Evolutionary conservation across 2,888 invertebrate species (phyloP), one percentile per base, ranked within the genome.

Genomic region (Amblyjoppa fuscipennis): DNA sequence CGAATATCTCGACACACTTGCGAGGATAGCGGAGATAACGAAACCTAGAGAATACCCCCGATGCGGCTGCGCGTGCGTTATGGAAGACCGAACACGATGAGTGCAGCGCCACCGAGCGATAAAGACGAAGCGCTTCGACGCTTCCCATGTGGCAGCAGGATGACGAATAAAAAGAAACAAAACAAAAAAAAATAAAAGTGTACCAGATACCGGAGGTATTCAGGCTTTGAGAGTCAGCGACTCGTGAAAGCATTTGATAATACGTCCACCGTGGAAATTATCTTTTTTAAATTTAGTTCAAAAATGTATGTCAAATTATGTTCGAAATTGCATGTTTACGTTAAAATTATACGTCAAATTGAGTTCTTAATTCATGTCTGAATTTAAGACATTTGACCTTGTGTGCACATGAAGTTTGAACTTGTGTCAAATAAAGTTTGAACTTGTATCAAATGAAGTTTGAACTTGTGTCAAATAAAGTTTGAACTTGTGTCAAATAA

Each of bases 201-300:
- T 5, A 6, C 71, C 56, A 59, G 38, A 56, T 73, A 59, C 56
- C 53, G 31, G 70, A 70, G 38, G 45, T 3, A 51, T 56, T 20
- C 73, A 38, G 38, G 3, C 73, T 59, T 59, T 25, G 73, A 73
- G 59, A 73, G n/a, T 16, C 73, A 56, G 45, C 45, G 0, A 45
- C 20, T 59, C 59, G 59, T 45, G 59, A 59, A 59, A 73, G 41
- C 53, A 73, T 56, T 73, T 73, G 25, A 45, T 45, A 45, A 45
- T 13, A 45, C 45, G 4, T 45, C 45, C 13, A 45, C 13, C 13
- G 45, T 13, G 45, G 45, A 45, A 45, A 45, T 45, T 45, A 34
- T 1, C 20, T 20, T 20, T 20, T 20, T 20, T 20, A 20, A 20
- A 20, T 20, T 20, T 20, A 20, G 0, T n/a, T 6, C 16, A 20